phyloP scores from a whole-genome alignment of 2,888 invertebrate genomes.

The Bhutanitis thaidina region DNA sequence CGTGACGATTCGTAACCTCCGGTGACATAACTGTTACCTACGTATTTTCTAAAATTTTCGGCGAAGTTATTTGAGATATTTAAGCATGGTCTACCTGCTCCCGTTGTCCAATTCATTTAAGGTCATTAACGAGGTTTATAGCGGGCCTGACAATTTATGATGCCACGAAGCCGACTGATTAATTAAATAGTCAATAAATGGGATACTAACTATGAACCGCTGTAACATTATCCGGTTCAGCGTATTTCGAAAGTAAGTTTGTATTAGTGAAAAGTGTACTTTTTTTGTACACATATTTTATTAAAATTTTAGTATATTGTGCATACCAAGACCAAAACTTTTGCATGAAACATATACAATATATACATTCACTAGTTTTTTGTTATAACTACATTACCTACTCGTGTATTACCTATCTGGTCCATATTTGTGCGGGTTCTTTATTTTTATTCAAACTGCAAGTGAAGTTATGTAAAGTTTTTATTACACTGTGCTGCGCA shows the following conservation, averaged over 20 bases:
- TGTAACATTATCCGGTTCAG: constrained; percentile 18
- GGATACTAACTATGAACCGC: constrained; percentile 40
- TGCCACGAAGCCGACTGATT: constrained; percentile 48
- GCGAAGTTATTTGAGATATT: constrained; percentile 50
- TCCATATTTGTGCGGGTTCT: too few relatives aligned
- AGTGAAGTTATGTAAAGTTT: too few relatives aligned
- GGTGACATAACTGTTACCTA: constrained; percentile 54
- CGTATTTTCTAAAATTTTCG: constrained; percentile 47
- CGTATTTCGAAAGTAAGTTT: constrained; percentile 18
- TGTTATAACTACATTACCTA: too few relatives aligned
- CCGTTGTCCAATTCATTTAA: constrained; percentile 71
- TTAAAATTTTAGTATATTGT: too few relatives aligned
- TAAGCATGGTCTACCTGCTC: constrained; percentile 58
- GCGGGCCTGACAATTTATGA: constrained; percentile 56
- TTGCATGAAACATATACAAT: too few relatives aligned
- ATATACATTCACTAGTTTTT: too few relatives aligned
- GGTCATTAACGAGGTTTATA: constrained; percentile 67
- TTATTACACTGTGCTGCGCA: neutral
- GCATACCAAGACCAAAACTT: too few relatives aligned
- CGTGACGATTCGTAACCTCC: constrained; percentile 36
- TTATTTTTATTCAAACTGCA: too few relatives aligned
- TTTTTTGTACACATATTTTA: too few relatives aligned
- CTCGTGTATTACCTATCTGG: too few relatives aligned
- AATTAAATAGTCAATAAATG: constrained; percentile 63
- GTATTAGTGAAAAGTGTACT: too few relatives aligned